Conservation (phyloP, 2,113 vertebrate genomes). For the Otis tarda region DNA sequence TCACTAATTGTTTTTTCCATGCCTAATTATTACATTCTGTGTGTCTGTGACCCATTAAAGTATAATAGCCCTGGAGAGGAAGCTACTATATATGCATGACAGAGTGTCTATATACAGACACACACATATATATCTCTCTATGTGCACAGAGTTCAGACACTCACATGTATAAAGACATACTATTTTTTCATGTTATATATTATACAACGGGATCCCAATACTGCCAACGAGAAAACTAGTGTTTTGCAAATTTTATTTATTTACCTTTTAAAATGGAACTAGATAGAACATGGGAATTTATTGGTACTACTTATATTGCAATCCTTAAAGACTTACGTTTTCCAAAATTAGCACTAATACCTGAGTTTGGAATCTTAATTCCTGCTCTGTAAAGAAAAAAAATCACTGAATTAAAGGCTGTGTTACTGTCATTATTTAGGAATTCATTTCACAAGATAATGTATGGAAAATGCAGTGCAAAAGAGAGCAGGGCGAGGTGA, state of each 20-base stretch:
- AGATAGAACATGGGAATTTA: background rate
- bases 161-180: background rate
- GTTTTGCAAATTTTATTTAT: background rate
- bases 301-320: background rate
- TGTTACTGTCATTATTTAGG: background rate
- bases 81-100: background rate
- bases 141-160: background rate
- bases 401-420: background rate
- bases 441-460: background rate
- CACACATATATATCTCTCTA: background rate
- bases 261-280: background rate
- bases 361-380: background rate
- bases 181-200: background rate
- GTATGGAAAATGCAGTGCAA: background rate
- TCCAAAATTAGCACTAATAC: background rate
- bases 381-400: slow-evolving; percentile 5
- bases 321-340: background rate
- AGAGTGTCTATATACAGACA: background rate
- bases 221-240: background rate
- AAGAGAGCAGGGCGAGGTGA: background rate
- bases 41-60: background rate
- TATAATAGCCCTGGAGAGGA: background rate
- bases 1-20: background rate
- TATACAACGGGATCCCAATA: background rate
- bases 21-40: background rate